Evolutionary conservation across 1,140 invertebrate genomes (phyloP), one percentile per base, ranked within the genome.

Genomic region (Lithobius niger): DNA sequence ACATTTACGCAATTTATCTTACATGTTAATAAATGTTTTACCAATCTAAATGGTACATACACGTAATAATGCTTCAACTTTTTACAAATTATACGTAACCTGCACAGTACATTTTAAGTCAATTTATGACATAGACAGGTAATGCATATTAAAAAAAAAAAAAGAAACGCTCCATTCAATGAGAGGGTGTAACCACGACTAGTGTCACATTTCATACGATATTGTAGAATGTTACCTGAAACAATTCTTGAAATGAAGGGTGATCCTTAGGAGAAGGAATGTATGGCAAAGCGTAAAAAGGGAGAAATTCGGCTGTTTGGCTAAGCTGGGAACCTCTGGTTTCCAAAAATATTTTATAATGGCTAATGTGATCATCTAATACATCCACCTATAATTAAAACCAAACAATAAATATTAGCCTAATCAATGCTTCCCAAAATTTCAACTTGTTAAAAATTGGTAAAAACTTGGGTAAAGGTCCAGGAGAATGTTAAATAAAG

Each of bases 211-310:
- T n/a, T n/a, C n/a, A n/a, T n/a, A n/a, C n/a, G 27, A 28, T 47
- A 4, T 28, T 1, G 26, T 45, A 10, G 6, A 6, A 16, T 26
- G 3, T 36, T 62, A 77, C 75, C 54, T 72, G 65, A 61, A 80
- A 79, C 28, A 80, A 57, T 56, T 77, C 69, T 50, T 68, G 67
- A 58, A 79, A 77, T 27, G 75, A 72, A 2, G 75, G 72, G 65
- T 79, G 76, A 25, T 68, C 60, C 55, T 70, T 68, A n/a, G 77
- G 76, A 61, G 76, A 71, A 27, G 70, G 67, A 19, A 79, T 73
- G 63, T 75, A 79, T 0, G 78, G 77, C 24, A 81, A 61, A 28
- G 77, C 77, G 63, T 77, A 80, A 60, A 71, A 79, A 4, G 74
- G 71, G 52, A 78, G 61, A 54, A 79, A 75, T 59, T 80, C 76